Evolutionary conservation across 2,113 vertebrate genomes (phyloP).

Genomic region (Microcebus lehilahytsara): DNA sequence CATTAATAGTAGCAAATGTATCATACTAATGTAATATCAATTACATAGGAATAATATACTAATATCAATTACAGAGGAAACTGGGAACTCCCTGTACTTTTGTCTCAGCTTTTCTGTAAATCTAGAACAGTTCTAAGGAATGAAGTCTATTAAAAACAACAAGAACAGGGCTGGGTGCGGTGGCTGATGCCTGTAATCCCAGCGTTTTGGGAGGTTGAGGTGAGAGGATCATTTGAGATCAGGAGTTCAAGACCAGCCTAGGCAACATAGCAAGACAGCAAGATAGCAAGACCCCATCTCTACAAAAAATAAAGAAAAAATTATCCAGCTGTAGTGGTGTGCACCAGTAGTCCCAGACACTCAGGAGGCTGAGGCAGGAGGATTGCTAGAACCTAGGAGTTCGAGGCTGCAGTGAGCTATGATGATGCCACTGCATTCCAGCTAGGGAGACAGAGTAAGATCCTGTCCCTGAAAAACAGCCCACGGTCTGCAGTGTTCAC

Average conservation of each 20-base stretch:
- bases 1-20: too few species aligned
- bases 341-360: background rate
- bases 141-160: background rate
- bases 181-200: background rate
- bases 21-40: background rate
- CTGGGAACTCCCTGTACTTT: background rate
- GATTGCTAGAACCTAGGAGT: background rate
- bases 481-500: accelerated
- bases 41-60: background rate
- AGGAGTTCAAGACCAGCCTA: too few species aligned
- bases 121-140: background rate
- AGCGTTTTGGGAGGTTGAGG: background rate
- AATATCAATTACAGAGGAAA: background rate
- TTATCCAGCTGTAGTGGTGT: background rate
- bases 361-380: background rate
- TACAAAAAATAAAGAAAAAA: too few species aligned
- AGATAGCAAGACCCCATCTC: too few species aligned
- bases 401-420: background rate
- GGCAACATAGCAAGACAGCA: too few species aligned
- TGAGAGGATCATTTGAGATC: too few species aligned
- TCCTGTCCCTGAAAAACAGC: background rate
- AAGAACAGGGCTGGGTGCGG: too few species aligned
- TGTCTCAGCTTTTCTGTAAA: background rate
- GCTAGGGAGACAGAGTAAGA: too few species aligned
- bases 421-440: too few species aligned